A percentile compares a stretch with the other conserved stretches of the same genome.
Conservation (phyloP, 2,113 vertebrate species). For the Setophaga petechia region DNA sequence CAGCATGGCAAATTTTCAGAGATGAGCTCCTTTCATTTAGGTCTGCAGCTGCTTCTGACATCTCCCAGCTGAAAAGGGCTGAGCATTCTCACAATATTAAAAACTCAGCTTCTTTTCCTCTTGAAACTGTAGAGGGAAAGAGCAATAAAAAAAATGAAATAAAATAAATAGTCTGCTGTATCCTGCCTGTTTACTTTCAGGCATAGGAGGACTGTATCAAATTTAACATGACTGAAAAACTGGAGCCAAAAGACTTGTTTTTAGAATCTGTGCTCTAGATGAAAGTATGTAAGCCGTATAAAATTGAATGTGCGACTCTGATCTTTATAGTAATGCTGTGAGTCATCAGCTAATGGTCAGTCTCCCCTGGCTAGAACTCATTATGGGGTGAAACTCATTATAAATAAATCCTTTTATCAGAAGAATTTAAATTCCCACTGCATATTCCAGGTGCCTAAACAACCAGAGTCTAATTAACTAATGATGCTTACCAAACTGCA, state of each 20-base stretch:
- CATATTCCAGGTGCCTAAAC: constrained; percentile 59
- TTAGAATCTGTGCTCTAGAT: not conserved
- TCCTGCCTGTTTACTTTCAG: constrained; percentile 27
- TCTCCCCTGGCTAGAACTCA: not conserved
- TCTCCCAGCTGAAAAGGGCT: constrained; percentile 58
- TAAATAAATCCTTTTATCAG: constrained; percentile 68
- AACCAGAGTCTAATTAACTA: constrained; percentile 61
- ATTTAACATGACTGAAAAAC: not conserved
- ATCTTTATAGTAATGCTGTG: constrained; percentile 27
- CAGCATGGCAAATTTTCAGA: constrained; percentile 54
- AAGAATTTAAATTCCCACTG: constrained; percentile 53
- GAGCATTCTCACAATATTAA: constrained; percentile 53
- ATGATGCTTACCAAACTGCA: constrained; percentile 40
- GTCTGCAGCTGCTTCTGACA: constrained; percentile 61
- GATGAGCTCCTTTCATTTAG: constrained; percentile 60
- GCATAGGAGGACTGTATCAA: not conserved
- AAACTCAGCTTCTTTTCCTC: constrained; percentile 41
- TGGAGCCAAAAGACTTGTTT: constrained; percentile 16
- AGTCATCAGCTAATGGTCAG: constrained; percentile 51
- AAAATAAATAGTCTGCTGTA: constrained; percentile 22
- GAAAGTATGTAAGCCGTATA: not conserved
- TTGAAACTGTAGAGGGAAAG: constrained; percentile 12
- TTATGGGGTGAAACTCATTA: constrained; percentile 53
- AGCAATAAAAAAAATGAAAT: constrained; percentile 18
- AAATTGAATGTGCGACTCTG: constrained; percentile 2